Percentiles rank a stretch among this genome's conserved stretches.
phyloP scores from a whole-genome alignment of 2,797 vertebrate genomes.

The Dryobates pubescens region DNA sequence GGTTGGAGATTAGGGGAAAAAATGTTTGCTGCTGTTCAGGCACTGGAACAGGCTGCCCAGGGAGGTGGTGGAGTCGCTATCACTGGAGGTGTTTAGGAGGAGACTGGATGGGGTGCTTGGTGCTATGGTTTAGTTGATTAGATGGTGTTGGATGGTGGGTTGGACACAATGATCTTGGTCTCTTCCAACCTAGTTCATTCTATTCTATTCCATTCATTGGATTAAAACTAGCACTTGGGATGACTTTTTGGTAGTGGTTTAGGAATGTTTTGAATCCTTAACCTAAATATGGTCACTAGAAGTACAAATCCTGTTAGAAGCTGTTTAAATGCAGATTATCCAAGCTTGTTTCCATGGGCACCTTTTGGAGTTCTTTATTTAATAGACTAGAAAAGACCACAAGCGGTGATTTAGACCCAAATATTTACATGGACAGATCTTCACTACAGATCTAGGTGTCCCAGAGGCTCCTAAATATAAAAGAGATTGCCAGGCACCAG shows the following conservation, averaged over 20 bases:
- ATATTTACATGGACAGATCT: not conserved
- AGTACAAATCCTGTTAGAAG: not conserved
- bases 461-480: not conserved
- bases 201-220: too few species aligned
- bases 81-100: too few species aligned
- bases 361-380: not conserved
- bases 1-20: too few species aligned
- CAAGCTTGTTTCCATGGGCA: not conserved
- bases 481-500: not conserved
- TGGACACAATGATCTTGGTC: too few species aligned
- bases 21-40: too few species aligned
- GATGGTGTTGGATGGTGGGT: too few species aligned
- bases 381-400: not conserved
- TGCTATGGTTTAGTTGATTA: too few species aligned
- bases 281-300: not conserved
- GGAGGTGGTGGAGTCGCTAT: too few species aligned
- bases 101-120: too few species aligned
- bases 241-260: not conserved
- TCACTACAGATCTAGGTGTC: not conserved
- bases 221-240: not conserved
- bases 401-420: not conserved
- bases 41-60: too few species aligned
- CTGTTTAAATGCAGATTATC: not conserved
- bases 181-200: too few species aligned
- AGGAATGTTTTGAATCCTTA: not conserved